These are phyloP conservation scores for Drosophila parthenogenetica DNA, from an alignment of 2,888 invertebrate species.

Conservation along the genomic window DNA sequence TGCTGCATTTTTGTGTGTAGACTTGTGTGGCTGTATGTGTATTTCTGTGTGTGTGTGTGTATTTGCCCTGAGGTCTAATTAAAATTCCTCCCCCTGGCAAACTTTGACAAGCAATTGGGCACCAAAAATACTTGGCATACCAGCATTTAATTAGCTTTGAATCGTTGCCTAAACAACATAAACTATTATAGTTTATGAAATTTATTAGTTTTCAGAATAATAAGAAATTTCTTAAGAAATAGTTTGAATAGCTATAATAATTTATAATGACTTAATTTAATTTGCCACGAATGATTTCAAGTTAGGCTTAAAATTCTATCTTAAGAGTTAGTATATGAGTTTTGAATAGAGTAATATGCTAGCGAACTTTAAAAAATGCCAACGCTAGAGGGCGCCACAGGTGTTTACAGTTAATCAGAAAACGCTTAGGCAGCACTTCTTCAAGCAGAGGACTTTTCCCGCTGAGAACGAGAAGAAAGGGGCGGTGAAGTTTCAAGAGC, in stretches of 20 bases:
- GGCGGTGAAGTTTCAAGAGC: background rate
- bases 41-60: constrained; percentile 2
- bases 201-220: background rate
- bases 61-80: constrained; percentile 39
- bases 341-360: background rate
- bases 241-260: background rate
- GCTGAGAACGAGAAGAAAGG: background rate
- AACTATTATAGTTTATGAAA: background rate
- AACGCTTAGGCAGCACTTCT: constrained; percentile 63
- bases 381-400: constrained; percentile 36
- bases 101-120: constrained; percentile 2
- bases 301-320: too few species aligned
- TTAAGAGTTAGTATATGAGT: background rate
- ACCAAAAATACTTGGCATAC: constrained; percentile 31
- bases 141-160: constrained; percentile 16
- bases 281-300: too few species aligned
- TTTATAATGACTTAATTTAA: too few species aligned
- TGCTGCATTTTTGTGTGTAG: constrained; percentile 27
- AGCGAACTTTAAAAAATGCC: background rate
- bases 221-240: background rate
- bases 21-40: background rate
- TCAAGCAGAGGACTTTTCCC: background rate
- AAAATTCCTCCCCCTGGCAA: constrained; percentile 37
- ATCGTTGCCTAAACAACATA: background rate
- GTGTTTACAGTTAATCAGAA: constrained; percentile 65